Base-by-base conservation (phyloP, 1,140 invertebrate species). In the Anadara kagoshimensis region DNA sequence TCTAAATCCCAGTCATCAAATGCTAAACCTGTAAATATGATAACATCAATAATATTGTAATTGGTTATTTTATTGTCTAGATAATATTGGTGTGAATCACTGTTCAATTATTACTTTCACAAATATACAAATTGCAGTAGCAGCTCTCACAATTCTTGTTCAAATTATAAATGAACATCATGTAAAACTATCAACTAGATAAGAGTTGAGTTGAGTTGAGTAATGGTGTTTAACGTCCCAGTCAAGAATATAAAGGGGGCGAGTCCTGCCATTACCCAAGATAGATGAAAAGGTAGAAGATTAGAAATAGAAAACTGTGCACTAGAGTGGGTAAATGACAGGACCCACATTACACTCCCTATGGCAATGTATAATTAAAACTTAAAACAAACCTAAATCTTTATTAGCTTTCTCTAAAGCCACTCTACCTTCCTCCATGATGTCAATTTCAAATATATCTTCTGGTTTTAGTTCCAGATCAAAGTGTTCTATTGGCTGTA, bases 341-440 rank as follows among this genome's bases (percentile, higher is more conserved):
- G 16, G 16, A 10, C 45, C 45, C 16, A 10, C 45, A 10, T 47
- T 47, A 8, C 16, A 47, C 45, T 10, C 45, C 16, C 16, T 47
- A 47, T 10, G 45, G 2, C 4, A 1, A 4, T 66, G 20, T 14
- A 49, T 20, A 22, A 51, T n/a, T n/a, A 26, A 24, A 26, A 16
- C 4, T 26, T 41, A 57, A 0, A 7, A 72, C 84, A 73, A 90
- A 93, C 95, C 95, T 79, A 98, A 90, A 87, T 96, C 93, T 62
- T 90, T 84, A 89, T 97, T 97, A 0, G 97, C 94, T 82, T 94
- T 91, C 85, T 95, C 93, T 76, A 98, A 90, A 12, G 96, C 97
- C 74, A 90, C 83, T 81, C 92, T 93, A 8, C 97, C 97, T 78
- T 93, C 81, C 63, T 91, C 91, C 64, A 96, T 79, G 7, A 99